Conservation (phyloP, 2,113 vertebrate genomes). For the Apeltes quadracus region DNA sequence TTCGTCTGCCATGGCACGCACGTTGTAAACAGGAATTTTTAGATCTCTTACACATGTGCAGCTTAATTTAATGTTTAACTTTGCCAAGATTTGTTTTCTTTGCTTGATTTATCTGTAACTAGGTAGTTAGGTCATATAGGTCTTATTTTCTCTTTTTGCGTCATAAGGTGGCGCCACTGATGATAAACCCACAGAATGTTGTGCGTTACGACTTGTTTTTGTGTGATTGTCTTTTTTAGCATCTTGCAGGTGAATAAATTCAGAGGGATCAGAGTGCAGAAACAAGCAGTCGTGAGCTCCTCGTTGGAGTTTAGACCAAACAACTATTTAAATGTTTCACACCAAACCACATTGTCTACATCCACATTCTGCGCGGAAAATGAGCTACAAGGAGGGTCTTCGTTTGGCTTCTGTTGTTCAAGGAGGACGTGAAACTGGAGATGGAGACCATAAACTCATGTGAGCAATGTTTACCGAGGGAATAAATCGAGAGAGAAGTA, state of each 20-base stretch:
- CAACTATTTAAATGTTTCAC: not conserved
- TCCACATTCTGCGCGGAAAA: not conserved
- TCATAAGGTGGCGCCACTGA: conserved; percentile 13
- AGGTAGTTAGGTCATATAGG: not conserved
- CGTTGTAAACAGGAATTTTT: not conserved
- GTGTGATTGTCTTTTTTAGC: conserved; percentile 29
- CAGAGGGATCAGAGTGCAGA: conserved; percentile 30
- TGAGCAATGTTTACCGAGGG: no score
- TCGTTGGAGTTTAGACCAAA: conserved; percentile 19
- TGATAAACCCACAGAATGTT: conserved; percentile 14
- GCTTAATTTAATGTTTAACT: not conserved
- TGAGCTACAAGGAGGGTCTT: no score
- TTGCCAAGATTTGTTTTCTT: not conserved
- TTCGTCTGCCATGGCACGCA: not conserved
- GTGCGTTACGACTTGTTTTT: conserved; percentile 14
- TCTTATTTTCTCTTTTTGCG: not conserved
- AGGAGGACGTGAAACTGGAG: no score
- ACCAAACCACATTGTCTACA: not conserved
- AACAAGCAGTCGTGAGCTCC: conserved; percentile 11
- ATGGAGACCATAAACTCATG: no score
- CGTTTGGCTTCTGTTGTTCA: no score
- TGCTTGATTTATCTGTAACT: not conserved
- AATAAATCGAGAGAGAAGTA: no score
- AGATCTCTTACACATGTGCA: not conserved
- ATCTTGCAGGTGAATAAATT: conserved; percentile 40